Base-by-base conservation (phyloP, 2,113 vertebrate species). In the Nannobrachium achirus region DNA sequence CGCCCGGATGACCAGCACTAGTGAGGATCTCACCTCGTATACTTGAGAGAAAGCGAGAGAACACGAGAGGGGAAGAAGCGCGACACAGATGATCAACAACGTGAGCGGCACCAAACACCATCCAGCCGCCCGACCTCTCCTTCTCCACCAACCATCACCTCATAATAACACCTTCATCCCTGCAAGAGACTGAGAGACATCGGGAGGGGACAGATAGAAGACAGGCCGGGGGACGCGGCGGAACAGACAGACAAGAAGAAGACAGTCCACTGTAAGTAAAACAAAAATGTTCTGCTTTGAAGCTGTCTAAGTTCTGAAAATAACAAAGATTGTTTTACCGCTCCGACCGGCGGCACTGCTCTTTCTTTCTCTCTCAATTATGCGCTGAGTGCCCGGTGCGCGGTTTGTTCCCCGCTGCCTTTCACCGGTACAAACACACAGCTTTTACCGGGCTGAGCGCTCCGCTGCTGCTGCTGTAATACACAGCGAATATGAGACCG, bases 1-100 rank as follows among this genome's bases (percentile, higher is more conserved):
- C 89, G 91, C 92, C 89, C 91, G 8, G 88, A 77, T 91, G 92
- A 92, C 92, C 92, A 89, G 90, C 88, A 52, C 66, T 78, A 20
- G 11, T 33, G 11, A 90, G 91, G 94, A 93, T 93, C 90, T 91
- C 92, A 89, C 92, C 91, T 89, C 89, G 92, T 93, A n/a, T n/a
- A 91, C 90, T 93, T 93, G 92, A 93, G 84, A 88, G 84, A n/a
- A n/a, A n/a, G n/a, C n/a, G n/a, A 88, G 77, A 88, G 16, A 69
- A 40, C 25, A 57, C n/a, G n/a, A 40, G 93, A 93, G 84, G 85
- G 83, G 87, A 78, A 87, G n/a, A 71, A 93, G 84, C 86, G 81
- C 86, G 77, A 87, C 16, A 69, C 63, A 80, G 60, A 76, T 25
- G 25, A 33, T 33, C 25, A 33, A 33, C 25, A 33, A 33, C 25